Base-by-base conservation (phyloP, 2,888 invertebrate species). In the Eucera pruinosa region DNA sequence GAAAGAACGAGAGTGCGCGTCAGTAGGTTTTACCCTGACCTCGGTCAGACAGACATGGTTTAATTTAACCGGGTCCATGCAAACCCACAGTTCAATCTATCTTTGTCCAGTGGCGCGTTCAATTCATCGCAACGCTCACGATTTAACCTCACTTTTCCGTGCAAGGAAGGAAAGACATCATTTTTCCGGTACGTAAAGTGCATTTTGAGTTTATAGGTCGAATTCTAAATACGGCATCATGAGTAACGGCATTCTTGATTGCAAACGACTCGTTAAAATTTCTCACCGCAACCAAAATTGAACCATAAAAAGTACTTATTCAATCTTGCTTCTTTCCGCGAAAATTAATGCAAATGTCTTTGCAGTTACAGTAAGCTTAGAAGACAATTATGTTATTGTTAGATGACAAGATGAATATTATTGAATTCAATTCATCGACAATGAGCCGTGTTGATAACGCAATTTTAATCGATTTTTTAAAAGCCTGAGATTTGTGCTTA, bases 1-100 rank as follows among this genome's bases (percentile, higher is more conserved):
- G 74, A 82, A 70, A 67, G 75, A 77, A 78, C 74, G 82, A 72
- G 82, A 80, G 82, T 78, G 84, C 80, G 78, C 80, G 70, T 82
- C 74, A 54, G 75, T 81, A 76, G 83, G 64, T 77, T 82, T 86
- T 84, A 86, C 82, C 86, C 84, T 86, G 86, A 86, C 82, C 84
- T 84, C 82, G 70, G 82, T 75, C 65, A 71, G 81, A 50, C 75
- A 68, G 67, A 70, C 74, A 74, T 66, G 75, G 72, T 73, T 86
- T 84, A 86, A 86, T 78, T 84, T 86, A 84, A 81, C 86, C 77
- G 77, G 73, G 74, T 74, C 74, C 64, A 64, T 54, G 62, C 75
- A 71, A 84, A 81, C 77, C 64, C 71, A 65, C 66, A 52, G 81
- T 66, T 83, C 82, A 81, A 84, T 84, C 73, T 82, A 71, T 84